Conservation (phyloP, 1,140 invertebrate genomes). For the Drosophila jambulina region DNA sequence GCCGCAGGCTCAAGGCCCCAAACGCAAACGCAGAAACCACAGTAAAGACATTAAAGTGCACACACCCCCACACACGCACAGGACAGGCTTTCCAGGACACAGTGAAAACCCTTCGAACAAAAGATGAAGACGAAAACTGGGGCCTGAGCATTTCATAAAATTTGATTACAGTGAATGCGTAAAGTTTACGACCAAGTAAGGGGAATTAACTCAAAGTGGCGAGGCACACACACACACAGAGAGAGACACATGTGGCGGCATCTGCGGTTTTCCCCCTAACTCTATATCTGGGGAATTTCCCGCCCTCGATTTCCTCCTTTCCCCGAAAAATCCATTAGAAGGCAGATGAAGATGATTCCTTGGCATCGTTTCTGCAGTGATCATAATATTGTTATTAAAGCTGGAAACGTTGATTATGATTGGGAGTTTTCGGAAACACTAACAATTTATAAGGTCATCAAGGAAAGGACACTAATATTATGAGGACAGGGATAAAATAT, state of each 20-base stretch:
- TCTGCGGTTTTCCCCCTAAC: slow-evolving; percentile 44
- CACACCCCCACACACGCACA: slow-evolving; percentile 5
- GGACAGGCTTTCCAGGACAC: slow-evolving; percentile 1
- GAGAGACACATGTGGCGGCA: slow-evolving; percentile 40
- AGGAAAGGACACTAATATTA: neutral
- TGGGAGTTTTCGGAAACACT: slow-evolving; percentile 19
- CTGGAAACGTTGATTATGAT: slow-evolving; percentile 54
- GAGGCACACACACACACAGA: slow-evolving; percentile 16
- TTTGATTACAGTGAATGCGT: slow-evolving; percentile 78
- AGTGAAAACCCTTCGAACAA: slow-evolving; percentile 27
- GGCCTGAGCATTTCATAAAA: slow-evolving; percentile 69
- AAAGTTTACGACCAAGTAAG: slow-evolving; percentile 75
- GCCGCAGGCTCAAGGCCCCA: slow-evolving; percentile 34
- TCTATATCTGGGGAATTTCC: slow-evolving; percentile 36
- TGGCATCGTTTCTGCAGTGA: slow-evolving; percentile 25
- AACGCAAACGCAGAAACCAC: slow-evolving; percentile 40
- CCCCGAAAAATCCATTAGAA: slow-evolving; percentile 54
- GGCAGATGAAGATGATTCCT: slow-evolving; percentile 44
- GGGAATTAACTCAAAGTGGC: slow-evolving; percentile 73
- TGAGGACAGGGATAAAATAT: neutral
- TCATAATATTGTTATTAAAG: slow-evolving; percentile 48
- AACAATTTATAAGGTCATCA: slow-evolving; percentile 9
- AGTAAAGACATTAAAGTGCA: slow-evolving; percentile 59
- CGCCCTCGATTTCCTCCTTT: neutral
- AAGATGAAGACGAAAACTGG: slow-evolving; percentile 20